Evolutionary conservation across 2,113 vertebrate genomes (phyloP).

Genomic region (Spheniscus mendiculus): DNA sequence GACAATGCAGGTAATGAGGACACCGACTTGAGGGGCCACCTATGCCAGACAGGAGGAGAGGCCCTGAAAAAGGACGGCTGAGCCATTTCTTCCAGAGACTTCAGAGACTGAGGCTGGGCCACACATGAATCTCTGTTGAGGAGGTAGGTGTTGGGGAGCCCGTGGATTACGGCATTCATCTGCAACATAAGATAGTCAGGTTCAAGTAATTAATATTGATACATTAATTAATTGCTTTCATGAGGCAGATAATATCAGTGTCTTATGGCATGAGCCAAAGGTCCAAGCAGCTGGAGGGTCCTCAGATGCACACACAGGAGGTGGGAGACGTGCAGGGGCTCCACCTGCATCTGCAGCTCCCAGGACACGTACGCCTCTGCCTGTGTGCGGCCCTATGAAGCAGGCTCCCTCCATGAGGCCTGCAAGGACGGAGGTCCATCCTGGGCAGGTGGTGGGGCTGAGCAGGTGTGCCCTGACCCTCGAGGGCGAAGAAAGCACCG

Average conservation of each 20-base stretch:
- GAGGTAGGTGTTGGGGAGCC: neutral
- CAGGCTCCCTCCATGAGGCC: neutral
- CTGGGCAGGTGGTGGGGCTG: neutral
- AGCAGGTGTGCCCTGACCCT: neutral
- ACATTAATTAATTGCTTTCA: neutral
- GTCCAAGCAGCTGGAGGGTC: neutral
- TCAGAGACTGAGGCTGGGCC: neutral
- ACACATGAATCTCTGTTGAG: neutral
- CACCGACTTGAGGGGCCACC: neutral
- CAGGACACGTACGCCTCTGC: neutral
- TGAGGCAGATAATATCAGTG: neutral
- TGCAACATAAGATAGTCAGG: neutral
- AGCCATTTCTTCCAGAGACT: neutral
- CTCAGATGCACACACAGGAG: neutral
- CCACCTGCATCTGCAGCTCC: accelerated
- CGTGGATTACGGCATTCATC: neutral
- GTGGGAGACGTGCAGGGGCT: accelerated
- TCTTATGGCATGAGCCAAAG: neutral
- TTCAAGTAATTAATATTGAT: neutral
- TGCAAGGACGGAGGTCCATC: accelerated
- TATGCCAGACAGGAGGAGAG: neutral
- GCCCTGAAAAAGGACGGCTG: too few species aligned
- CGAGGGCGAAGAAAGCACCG: too few species aligned
- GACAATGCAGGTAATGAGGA: neutral
- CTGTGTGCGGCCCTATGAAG: accelerated